Evolutionary conservation across 2,888 invertebrate genomes (phyloP), one percentile per base, ranked within the genome.

Genomic region (Linnaemya tessellans): DNA sequence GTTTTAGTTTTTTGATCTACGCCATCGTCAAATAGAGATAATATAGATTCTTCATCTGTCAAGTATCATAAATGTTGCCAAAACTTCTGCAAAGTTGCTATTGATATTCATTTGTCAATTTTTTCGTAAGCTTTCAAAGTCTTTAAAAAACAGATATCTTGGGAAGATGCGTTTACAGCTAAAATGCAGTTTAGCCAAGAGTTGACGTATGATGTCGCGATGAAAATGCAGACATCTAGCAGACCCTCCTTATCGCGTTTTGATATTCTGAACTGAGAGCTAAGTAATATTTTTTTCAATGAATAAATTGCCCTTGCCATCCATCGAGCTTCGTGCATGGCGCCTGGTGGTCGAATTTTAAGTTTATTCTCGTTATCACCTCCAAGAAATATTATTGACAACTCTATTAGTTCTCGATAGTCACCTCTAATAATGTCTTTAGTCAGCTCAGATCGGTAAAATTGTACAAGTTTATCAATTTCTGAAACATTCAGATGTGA

Each of bases 111-210:
- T 70, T 38, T 70, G 13, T 62, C 41, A 13, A 62, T 62, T 10
- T 38, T 62, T 41, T 56, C 58, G 18, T 60, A n/a, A 35, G n/a
- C 35, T 35, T 58, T 20, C 22, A 62, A 41, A 11, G 41, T 13
- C 38, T 62, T 64, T 8, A 64, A 43, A 41, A 70, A 68, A 38
- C 51, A 68, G 20, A 68, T n/a, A 68, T 68, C 54, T 11, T 70
- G 70, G 41, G 38, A 56, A 20, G 56, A 41, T 41, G 56, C 38
- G 13, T 70, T n/a, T n/a, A n/a, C n/a, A n/a, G n/a, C n/a, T n/a
- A n/a, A n/a, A n/a, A n/a, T n/a, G n/a, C n/a, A n/a, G 20, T n/a
- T n/a, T n/a, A n/a, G n/a, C 62, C 22, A 41, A 41, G 41, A 22
- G n/a, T 68, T 51, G 51, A 68, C 68, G 38, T 54, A 41, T 60